These are phyloP conservation scores for Anseranas semipalmata DNA, from an alignment of 2,113 vertebrate species.

Conservation along the genomic window DNA sequence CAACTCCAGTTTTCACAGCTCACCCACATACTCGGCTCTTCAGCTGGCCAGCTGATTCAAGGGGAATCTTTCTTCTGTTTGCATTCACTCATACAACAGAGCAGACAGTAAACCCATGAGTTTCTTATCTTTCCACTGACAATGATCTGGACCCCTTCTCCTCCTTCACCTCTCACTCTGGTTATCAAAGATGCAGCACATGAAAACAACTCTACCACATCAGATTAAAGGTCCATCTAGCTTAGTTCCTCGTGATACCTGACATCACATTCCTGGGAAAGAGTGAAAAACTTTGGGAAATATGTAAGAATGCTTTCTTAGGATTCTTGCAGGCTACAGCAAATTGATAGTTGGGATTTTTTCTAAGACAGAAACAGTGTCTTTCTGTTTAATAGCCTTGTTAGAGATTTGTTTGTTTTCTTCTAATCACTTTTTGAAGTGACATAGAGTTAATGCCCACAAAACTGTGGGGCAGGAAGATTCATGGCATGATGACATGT, in stretches of 20 bases:
- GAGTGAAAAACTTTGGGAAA: background rate
- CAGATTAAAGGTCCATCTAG: background rate
- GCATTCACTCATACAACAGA: background rate
- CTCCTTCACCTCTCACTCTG: background rate
- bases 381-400: background rate
- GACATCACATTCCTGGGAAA: background rate
- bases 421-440: background rate
- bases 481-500: background rate
- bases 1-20: background rate
- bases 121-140: background rate
- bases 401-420: background rate
- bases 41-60: background rate
- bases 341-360: background rate
- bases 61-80: background rate
- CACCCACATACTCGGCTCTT: background rate
- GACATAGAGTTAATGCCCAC: background rate
- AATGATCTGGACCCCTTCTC: background rate
- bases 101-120: rapidly evolving
- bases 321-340: background rate
- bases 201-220: background rate
- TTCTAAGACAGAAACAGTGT: background rate
- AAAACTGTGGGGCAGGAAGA: background rate
- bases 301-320: background rate
- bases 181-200: background rate
- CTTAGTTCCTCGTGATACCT: background rate